Percentiles rank a stretch among this genome's conserved stretches.
Conservation (phyloP, 2,797 vertebrate species). For the Anomalospiza imberbis region DNA sequence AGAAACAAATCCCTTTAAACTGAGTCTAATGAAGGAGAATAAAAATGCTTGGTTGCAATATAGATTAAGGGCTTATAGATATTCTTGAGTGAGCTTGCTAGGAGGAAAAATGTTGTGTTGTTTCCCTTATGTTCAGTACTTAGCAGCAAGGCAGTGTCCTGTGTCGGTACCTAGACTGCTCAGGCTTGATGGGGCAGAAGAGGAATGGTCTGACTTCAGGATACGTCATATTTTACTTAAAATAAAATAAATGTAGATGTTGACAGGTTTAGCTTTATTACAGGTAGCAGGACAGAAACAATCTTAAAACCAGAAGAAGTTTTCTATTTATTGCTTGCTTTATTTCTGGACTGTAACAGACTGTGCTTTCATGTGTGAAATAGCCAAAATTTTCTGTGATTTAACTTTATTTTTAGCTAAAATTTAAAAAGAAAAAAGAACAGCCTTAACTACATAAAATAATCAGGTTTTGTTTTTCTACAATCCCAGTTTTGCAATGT, state of each 20-base stretch:
- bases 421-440: background rate
- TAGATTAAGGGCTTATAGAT: background rate
- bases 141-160: background rate
- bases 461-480: background rate
- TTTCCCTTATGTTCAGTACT: background rate
- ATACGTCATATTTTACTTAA: background rate
- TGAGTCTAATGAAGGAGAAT: conserved; percentile 28
- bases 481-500: background rate
- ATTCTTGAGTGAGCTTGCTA: background rate
- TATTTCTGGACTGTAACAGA: background rate
- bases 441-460: background rate
- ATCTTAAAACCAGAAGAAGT: background rate
- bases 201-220: background rate
- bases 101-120: background rate
- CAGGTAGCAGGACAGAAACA: background rate
- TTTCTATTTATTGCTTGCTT: background rate
- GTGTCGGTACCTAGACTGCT: background rate
- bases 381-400: background rate
- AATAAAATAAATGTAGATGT: background rate
- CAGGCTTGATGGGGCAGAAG: background rate
- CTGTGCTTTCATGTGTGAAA: background rate
- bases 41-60: background rate
- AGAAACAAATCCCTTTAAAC: conserved; percentile 61
- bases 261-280: background rate
- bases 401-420: background rate